Conservation (phyloP, 1,140 invertebrate genomes). For the Eumeta japonica region DNA sequence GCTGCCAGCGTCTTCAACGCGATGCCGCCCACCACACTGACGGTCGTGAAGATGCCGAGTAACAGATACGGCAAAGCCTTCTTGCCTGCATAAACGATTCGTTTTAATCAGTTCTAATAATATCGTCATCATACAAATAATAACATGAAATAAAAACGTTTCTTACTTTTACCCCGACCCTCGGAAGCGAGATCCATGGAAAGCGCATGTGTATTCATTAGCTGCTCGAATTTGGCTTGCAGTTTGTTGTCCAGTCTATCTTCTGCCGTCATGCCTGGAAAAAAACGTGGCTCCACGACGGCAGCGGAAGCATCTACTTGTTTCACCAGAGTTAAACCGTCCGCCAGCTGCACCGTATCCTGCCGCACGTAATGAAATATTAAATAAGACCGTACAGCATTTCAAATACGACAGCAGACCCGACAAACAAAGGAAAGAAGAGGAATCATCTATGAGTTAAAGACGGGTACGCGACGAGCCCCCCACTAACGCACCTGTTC, state of each 20-base stretch:
- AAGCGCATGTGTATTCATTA: slow-evolving; percentile 49
- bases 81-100: slow-evolving; percentile 38
- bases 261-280: slow-evolving; percentile 50
- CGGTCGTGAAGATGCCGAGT: slow-evolving; percentile 63
- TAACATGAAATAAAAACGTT: neutral
- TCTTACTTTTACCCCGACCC: slow-evolving; percentile 51
- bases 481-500: slow-evolving; percentile 48
- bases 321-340: slow-evolving; percentile 60
- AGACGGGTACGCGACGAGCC: no score
- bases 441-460: no score
- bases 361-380: slow-evolving; percentile 35
- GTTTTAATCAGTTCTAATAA: slow-evolving; percentile 12
- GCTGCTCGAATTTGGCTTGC: slow-evolving; percentile 48
- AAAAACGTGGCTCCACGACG: slow-evolving; percentile 47
- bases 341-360: slow-evolving; percentile 59
- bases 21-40: slow-evolving; percentile 60
- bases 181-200: slow-evolving; percentile 51
- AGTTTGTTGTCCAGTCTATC: slow-evolving; percentile 51
- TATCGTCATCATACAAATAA: neutral
- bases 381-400: slow-evolving; percentile 17
- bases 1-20: slow-evolving; percentile 65
- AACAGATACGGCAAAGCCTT: slow-evolving; percentile 59
- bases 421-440: no score
- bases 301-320: slow-evolving; percentile 51
- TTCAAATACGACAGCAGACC: no score